Base-by-base conservation (phyloP, 1,140 invertebrate genomes). In the Drosophila kikkawai region DNA sequence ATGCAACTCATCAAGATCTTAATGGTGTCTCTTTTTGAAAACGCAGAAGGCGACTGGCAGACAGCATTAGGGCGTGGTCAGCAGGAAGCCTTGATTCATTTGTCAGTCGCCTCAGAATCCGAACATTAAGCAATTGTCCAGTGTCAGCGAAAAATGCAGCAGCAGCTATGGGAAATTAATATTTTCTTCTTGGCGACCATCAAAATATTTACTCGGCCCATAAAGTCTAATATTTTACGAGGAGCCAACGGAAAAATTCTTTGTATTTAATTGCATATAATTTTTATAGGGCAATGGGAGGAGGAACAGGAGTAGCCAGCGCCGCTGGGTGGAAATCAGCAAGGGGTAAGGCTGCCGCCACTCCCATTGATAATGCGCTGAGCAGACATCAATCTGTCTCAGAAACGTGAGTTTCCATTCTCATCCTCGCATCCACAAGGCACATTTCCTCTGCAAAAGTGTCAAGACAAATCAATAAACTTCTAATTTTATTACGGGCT, bases 401-500 rank as follows among this genome's bases (percentile, higher is more conserved):
- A 61, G 71, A 76, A 41, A 37, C 67, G 58, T 55, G 58, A 68
- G 58, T 63, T 73, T 66, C 55, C 57, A 59, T 53, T 74, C 44
- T 55, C 60, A 60, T 53, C 37, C 41, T 51, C 19, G 48, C 19
- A 39, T 11, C 60, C 53, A 34, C 45, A 15, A 1, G 13, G 22
- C 4, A 50, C 65, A 56, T 59, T 55, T 42, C 59, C 70, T 42
- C 48, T 68, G 86, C 82, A 50, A 82, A 90, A 73, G 79, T 91
- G 88, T 91, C 88, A 91, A 78, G 90, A 91, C 88, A 91, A 91
- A 91, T 91, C 88, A 91, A 91, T 91, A 91, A 91, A 91, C 84
- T 91, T 91, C 70, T 91, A 82, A 91, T 91, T 91, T 91, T 91
- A 91, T 91, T 79, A 90, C 84, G 67, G 67, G 67, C 11, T 81